Evolutionary conservation across 1,140 invertebrate species (phyloP), one percentile per base, ranked within the genome.

Genomic region (Leptopilina clavipes): DNA sequence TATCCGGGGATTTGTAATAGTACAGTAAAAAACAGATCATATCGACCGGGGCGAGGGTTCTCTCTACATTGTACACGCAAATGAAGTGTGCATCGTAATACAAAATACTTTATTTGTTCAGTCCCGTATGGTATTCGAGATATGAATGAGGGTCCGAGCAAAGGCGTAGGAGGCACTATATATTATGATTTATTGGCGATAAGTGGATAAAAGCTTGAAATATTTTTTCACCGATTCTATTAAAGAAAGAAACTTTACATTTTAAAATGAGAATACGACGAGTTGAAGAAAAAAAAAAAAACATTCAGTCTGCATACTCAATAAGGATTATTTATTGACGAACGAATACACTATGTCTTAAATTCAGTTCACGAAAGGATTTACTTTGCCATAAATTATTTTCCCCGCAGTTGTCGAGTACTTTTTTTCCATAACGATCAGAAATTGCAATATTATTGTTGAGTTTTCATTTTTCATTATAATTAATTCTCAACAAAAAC

Each of bases 31-130:
- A 14, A 25, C 19, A 59, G 56, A 59, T 59, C 56, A 19, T 59
- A 59, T 59, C n/a, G n/a, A n/a, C n/a, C n/a, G n/a, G n/a, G n/a
- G n/a, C 56, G 56, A 12, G 19, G 56, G 19, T 25, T 18, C 18
- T 18, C 17, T 9, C 19, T 1, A 17, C 7, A 22, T 6, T 18
- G 22, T 56, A 17, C 52, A 56, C 52, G 52, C 52, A 56, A 59
- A 59, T 59, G 56, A 59, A 59, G 56, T 59, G 56, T 59, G 56
- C 56, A 59, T 59, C 56, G 56, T 59, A 59, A 59, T 19, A 59
- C 56, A 59, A 59, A 59, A 59, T 59, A 59, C 19, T 59, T 59
- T 59, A 59, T 59, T 59, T 59, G 56, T 59, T 59, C 56, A 59
- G 56, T 59, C 56, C 56, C 56, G 56, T 59, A 59, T 59, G 56